A percentile compares a stretch with the other conserved stretches of the same genome.
Conservation (phyloP, 2,113 vertebrate genomes). For the Salvelinus fontinalis region DNA sequence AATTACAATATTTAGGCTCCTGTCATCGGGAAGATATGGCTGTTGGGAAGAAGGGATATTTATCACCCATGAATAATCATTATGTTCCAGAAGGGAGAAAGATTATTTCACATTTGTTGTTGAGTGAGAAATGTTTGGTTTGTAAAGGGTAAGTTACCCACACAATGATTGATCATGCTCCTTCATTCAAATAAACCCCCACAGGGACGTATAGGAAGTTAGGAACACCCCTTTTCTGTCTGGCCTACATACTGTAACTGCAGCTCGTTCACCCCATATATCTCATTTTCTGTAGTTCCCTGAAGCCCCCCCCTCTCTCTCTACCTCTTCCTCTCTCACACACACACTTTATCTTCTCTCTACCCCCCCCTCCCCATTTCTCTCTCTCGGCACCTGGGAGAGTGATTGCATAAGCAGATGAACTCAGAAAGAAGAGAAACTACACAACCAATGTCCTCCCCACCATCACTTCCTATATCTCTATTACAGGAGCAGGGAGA, state of each 20-base stretch:
- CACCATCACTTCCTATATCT: background rate
- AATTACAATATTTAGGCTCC: conserved; percentile 63
- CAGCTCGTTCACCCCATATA: conserved; percentile 15
- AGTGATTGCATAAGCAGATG: conserved; percentile 70
- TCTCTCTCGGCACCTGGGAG: conserved; percentile 65
- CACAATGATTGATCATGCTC: background rate
- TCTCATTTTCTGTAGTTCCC: conserved; percentile 48
- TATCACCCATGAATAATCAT: conserved; percentile 58
- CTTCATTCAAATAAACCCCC: background rate
- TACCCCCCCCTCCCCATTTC: background rate
- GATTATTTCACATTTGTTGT: conserved; percentile 35
- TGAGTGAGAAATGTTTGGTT: conserved; percentile 21
- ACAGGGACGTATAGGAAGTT: no score
- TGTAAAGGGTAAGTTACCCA: background rate
- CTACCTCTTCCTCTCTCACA: conserved; percentile 7
- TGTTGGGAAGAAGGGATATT: conserved; percentile 28
- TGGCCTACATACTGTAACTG: no score
- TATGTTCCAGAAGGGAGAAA: conserved; percentile 45
- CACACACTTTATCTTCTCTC: no score
- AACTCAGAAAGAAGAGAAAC: conserved; percentile 56
- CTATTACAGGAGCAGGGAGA: background rate
- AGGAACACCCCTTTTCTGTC: no score
- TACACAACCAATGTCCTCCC: conserved; percentile 47
- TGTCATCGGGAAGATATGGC: conserved; percentile 45
- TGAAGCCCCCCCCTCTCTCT: background rate